Conservation (phyloP, 2,113 vertebrate genomes). For the Myotis lucifugus region DNA sequence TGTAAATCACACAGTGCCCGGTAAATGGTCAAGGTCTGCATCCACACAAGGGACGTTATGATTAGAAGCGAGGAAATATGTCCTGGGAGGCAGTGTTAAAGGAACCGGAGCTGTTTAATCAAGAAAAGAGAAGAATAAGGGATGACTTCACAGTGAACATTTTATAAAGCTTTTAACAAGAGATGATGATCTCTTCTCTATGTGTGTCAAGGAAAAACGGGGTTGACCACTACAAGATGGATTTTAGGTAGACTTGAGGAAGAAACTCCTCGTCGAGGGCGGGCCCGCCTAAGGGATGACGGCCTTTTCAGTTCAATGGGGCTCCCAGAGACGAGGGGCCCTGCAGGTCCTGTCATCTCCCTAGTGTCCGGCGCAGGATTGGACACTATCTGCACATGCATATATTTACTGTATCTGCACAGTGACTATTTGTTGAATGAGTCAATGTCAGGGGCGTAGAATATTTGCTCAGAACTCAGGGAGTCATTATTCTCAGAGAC, state of each 20-base stretch:
- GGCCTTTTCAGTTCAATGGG: neutral
- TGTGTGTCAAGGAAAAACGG: neutral
- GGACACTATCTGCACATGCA: neutral
- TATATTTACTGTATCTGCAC: neutral
- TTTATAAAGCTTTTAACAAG: conserved; percentile 31
- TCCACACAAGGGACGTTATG: neutral
- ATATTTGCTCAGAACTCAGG: neutral
- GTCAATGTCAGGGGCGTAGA: neutral
- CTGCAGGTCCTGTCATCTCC: neutral
- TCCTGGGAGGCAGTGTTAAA: conserved; percentile 42
- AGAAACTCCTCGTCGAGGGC: neutral
- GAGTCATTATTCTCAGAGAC: neutral
- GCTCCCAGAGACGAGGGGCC: neutral
- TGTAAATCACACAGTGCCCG: neutral
- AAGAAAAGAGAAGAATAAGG: conserved; percentile 51
- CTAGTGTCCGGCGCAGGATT: neutral
- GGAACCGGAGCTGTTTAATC: conserved; percentile 43
- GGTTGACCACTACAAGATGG: neutral
- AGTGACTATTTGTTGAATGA: neutral
- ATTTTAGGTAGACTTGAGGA: neutral
- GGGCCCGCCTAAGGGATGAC: too few relatives aligned
- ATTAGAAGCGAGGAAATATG: conserved; percentile 42
- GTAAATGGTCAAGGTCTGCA: conserved; percentile 1
- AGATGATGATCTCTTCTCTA: neutral
- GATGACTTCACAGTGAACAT: neutral